Base-by-base conservation (phyloP, 2,888 invertebrate species). In the Rotaria macrura region DNA sequence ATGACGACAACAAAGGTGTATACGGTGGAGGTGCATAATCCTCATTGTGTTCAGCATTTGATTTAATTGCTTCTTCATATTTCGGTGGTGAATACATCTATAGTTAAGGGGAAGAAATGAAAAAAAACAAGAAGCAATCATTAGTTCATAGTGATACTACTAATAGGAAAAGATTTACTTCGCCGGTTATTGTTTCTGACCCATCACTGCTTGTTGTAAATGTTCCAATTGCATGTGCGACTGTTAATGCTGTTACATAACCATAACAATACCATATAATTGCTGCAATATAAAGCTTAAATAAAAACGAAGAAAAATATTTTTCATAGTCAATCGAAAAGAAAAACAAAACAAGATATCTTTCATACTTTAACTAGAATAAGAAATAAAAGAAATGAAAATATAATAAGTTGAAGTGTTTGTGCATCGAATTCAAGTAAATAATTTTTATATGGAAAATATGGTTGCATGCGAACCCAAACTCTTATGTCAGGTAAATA, bases 51-150 rank as follows among this genome's bases (percentile, higher is more conserved):
- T 79, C 34, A 25, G 20, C 3, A 79, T 79, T 40, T n/a, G 43
- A 43, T 84, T 85, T 85, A 12, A 85, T 65, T 49, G 83, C 84
- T 52, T 85, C 85, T 65, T 85, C 85, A 85, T 85, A 85, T 49
- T 85, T 85, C n/a, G 85, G 85, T 47, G 85, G 85, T 38, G 65
- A 65, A 72, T 43, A 83, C 57, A 85, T 83, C 54, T 47, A 55
- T 25, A 83, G 65, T 34, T 84, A 57, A 49, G 49, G 72, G 84
- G 49, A 29, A 84, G 34, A 23, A 65, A 43, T 72, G 12, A 57
- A 55, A 23, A 43, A 17, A 20, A 29, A 65, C 1, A n/a, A n/a
- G n/a, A n/a, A n/a, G n/a, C n/a, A n/a, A n/a, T n/a, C n/a, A n/a
- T n/a, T n/a, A n/a, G n/a, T n/a, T n/a, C n/a, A n/a, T n/a, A n/a